These are phyloP conservation scores for Buathra laborator DNA, from an alignment of 2,888 invertebrate genomes.

Conservation along the genomic window DNA sequence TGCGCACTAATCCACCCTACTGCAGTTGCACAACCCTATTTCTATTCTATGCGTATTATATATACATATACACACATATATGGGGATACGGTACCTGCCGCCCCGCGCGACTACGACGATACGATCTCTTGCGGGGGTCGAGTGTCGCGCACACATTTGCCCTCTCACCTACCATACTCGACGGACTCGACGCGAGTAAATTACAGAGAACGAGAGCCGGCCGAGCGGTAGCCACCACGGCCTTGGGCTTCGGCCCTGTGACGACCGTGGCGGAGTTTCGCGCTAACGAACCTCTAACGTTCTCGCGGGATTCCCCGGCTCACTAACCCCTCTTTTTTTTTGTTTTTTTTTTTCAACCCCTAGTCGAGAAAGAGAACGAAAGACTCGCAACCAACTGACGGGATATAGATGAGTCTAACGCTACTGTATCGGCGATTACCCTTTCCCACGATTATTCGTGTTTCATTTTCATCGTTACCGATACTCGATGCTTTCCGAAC, in stretches of 20 bases:
- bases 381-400: neutral
- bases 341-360: neutral
- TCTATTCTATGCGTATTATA: neutral
- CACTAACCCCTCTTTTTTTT: neutral
- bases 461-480: too few species aligned
- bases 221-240: slow-evolving; percentile 45
- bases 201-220: slow-evolving; percentile 60
- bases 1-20: slow-evolving; percentile 11
- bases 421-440: neutral
- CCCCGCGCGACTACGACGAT: slow-evolving; percentile 44
- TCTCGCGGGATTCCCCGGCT: slow-evolving; percentile 7
- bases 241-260: slow-evolving; percentile 59
- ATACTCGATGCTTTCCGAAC: neutral
- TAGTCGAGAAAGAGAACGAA: neutral
- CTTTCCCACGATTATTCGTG: neutral
- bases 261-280: slow-evolving; percentile 38
- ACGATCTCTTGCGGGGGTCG: slow-evolving; percentile 57
- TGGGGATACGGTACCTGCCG: slow-evolving; percentile 1
- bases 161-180: slow-evolving; percentile 63
- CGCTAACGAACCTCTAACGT: slow-evolving; percentile 55
- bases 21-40: neutral
- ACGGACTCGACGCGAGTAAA: slow-evolving; percentile 63
- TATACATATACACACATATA: neutral
- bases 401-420: neutral
- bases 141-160: slow-evolving; percentile 65